These are phyloP conservation scores for Cantharis nigra DNA, from an alignment of 2,888 invertebrate genomes.

Conservation along the genomic window DNA sequence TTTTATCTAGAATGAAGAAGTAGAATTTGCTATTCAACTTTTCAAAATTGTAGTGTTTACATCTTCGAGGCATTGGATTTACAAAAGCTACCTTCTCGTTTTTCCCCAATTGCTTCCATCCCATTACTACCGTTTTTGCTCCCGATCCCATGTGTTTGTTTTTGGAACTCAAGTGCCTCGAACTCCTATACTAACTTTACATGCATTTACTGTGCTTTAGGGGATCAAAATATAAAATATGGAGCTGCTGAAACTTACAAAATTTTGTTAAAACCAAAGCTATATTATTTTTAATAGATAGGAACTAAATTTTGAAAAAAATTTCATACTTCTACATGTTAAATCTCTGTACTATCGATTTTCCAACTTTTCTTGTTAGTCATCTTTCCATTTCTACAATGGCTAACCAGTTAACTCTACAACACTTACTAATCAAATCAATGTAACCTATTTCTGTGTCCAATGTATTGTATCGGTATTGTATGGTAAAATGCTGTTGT, in stretches of 20 bases:
- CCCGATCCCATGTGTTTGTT: not conserved
- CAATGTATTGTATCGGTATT: not conserved
- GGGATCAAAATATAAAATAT: not conserved
- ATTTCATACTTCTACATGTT: not conserved
- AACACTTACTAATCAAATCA: not conserved
- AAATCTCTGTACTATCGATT: not conserved
- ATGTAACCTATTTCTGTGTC: not conserved
- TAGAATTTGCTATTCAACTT: not conserved
- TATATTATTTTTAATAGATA: not conserved
- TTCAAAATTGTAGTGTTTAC: not conserved
- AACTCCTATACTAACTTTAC: not conserved
- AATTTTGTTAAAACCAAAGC: not conserved
- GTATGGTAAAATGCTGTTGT: not conserved
- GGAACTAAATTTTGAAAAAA: not conserved
- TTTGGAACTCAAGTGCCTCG: not conserved
- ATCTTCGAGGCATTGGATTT: not conserved
- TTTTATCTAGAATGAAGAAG: conserved; percentile 2
- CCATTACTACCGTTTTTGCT: not conserved
- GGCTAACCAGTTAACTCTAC: not conserved
- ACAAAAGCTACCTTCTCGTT: not conserved
- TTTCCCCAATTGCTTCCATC: not conserved
- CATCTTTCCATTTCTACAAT: not conserved
- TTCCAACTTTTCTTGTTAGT: not conserved
- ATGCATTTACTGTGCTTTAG: not conserved
- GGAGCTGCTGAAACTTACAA: not conserved